Conservation (phyloP, 1,140 invertebrate genomes). For the Apolygus lucorum region DNA sequence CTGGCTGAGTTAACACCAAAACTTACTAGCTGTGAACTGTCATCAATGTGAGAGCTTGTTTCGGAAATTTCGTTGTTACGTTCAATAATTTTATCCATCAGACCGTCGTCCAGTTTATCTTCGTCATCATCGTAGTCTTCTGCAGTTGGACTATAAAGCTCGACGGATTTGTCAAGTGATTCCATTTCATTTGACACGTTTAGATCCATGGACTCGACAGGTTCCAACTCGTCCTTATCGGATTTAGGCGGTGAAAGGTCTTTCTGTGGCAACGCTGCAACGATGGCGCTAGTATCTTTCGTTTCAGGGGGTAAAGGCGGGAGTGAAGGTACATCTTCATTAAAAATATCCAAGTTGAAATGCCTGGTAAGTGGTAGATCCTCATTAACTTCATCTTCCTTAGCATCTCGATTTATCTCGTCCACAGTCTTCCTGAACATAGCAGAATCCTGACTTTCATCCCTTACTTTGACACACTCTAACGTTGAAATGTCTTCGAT, state of each 20-base stretch:
- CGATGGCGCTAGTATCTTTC: not conserved
- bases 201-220: too few species aligned
- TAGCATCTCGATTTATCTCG: not conserved
- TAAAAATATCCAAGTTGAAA: slow-evolving; percentile 26
- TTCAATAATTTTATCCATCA: not conserved
- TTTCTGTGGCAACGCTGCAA: too few species aligned
- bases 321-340: not conserved
- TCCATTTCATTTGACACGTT: too few species aligned
- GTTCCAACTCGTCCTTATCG: too few species aligned
- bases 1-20: slow-evolving; percentile 26
- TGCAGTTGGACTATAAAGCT: slow-evolving; percentile 20
- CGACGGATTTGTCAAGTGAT: slow-evolving; percentile 12
- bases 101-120: not conserved
- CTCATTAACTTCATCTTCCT: not conserved
- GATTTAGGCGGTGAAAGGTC: too few species aligned
- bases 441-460: not conserved
- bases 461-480: too few species aligned
- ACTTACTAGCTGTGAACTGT: slow-evolving; percentile 22
- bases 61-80: not conserved
- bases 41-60: slow-evolving; percentile 12
- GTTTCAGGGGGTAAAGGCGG: not conserved
- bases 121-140: slow-evolving; percentile 23
- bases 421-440: not conserved
- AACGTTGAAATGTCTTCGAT: too few species aligned
- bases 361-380: slow-evolving; percentile 21